Conservation (phyloP, 2,797 vertebrate species). For the Steatocranus sp. region DNA sequence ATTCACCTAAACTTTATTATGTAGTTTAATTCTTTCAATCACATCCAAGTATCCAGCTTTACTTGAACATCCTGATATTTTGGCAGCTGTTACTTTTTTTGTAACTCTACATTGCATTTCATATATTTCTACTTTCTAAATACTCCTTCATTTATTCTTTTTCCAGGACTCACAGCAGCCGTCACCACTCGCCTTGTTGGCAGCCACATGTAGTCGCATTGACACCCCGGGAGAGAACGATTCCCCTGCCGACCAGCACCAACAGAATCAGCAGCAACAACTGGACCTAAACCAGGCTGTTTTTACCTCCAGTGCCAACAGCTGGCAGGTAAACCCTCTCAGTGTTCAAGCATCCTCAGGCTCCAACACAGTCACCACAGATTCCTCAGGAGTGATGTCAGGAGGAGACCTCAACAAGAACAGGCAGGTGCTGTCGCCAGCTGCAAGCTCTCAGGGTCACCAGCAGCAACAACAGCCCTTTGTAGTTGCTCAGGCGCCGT, state of each 20-base stretch:
- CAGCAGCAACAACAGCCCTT: constrained; percentile 82
- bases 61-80: not conserved
- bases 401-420: constrained; percentile 54
- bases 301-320: constrained; percentile 84
- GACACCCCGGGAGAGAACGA: constrained; percentile 90
- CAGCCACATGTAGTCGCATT: constrained; percentile 95
- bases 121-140: not conserved
- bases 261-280: constrained; percentile 73
- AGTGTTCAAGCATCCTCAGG: constrained; percentile 67
- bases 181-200: constrained; percentile 91
- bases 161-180: constrained; percentile 90
- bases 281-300: constrained; percentile 84
- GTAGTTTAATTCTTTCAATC: not conserved
- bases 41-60: not conserved
- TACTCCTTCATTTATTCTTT: not conserved
- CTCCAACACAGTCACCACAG: constrained; percentile 68
- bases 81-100: too few relatives aligned
- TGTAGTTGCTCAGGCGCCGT: constrained; percentile 84
- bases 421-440: constrained; percentile 46
- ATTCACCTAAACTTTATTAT: not conserved
- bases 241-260: constrained; percentile 70
- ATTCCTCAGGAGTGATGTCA: constrained; percentile 66
- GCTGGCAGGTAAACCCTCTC: constrained; percentile 91
- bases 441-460: constrained; percentile 71
- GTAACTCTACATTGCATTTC: not conserved